Percentiles rank a stretch among this genome's conserved stretches.
Conservation (phyloP, 2,888 invertebrate genomes). For the Campoletis raptor region DNA sequence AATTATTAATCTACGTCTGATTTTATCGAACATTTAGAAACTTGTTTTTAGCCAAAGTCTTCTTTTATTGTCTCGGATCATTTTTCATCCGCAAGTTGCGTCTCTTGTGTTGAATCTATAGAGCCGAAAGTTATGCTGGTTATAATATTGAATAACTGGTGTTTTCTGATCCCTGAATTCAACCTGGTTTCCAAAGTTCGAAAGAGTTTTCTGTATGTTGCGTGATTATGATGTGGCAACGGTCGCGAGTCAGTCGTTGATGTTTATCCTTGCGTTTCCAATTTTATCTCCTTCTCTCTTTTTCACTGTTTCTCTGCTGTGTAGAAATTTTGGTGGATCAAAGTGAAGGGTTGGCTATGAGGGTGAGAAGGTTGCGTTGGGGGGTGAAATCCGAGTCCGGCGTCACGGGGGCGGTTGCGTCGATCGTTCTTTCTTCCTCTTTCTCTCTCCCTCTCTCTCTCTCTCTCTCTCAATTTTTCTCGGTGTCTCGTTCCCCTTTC, state of each 20-base stretch:
- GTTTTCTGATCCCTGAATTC: background rate
- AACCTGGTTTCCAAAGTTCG: slow-evolving; percentile 3
- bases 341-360: slow-evolving; percentile 11
- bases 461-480: background rate
- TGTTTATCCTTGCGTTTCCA: slow-evolving; percentile 17
- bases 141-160: background rate
- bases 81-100: background rate
- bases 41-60: background rate
- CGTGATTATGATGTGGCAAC: slow-evolving; percentile 40
- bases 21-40: background rate
- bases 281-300: background rate
- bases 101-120: background rate
- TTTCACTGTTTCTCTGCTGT: background rate
- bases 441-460: slow-evolving; percentile 14
- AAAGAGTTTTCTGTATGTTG: slow-evolving; percentile 31
- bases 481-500: slow-evolving; percentile 1
- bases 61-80: background rate
- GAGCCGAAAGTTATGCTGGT: background rate
- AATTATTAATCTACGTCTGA: background rate
- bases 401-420: slow-evolving; percentile 66
- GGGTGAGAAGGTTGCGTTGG: slow-evolving; percentile 17
- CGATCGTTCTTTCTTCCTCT: slow-evolving; percentile 38
- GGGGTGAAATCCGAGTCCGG: slow-evolving; percentile 51
- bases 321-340: slow-evolving; percentile 16
- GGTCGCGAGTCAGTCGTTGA: slow-evolving; percentile 23